A percentile compares a stretch with the other conserved stretches of the same genome.
Conservation (phyloP, 2,113 vertebrate species). For the Leptosomus discolor region DNA sequence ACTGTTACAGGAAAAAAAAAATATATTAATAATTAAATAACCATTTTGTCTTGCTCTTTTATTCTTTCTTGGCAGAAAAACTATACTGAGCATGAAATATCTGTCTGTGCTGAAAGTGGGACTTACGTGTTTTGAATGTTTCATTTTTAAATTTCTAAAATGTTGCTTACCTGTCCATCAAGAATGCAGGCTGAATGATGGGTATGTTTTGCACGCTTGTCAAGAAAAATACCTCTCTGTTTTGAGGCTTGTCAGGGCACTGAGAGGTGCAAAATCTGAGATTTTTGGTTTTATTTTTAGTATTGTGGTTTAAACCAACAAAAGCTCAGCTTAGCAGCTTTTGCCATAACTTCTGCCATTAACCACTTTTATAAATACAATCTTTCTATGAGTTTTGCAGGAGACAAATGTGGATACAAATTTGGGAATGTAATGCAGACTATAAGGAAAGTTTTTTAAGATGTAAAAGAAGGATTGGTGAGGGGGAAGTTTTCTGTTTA, state of each 20-base stretch:
- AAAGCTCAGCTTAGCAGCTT: not conserved
- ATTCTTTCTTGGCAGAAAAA: not conserved
- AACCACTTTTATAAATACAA: not conserved
- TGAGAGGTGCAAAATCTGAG: not conserved
- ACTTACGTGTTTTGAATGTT: not conserved
- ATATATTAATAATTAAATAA: not conserved
- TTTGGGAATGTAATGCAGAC: not conserved
- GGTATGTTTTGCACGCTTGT: not conserved
- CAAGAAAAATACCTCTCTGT: not conserved
- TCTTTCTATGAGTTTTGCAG: not conserved
- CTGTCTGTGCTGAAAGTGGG: not conserved
- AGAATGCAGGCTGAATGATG: not conserved
- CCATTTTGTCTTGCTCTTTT: not conserved
- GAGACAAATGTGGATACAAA: not conserved
- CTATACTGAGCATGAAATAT: not conserved
- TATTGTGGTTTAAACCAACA: not conserved
- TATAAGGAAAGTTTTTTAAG: not conserved
- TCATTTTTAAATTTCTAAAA: not conserved
- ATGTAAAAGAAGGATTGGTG: not conserved
- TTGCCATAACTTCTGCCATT: not conserved
- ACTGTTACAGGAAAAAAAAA: not conserved
- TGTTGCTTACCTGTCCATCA: not conserved
- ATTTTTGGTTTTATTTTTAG: not conserved
- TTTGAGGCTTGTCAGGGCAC: not conserved
- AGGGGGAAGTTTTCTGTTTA: not conserved